phyloP scores from a whole-genome alignment of 2,797 vertebrate species.

The Lutjanus campechanus region DNA sequence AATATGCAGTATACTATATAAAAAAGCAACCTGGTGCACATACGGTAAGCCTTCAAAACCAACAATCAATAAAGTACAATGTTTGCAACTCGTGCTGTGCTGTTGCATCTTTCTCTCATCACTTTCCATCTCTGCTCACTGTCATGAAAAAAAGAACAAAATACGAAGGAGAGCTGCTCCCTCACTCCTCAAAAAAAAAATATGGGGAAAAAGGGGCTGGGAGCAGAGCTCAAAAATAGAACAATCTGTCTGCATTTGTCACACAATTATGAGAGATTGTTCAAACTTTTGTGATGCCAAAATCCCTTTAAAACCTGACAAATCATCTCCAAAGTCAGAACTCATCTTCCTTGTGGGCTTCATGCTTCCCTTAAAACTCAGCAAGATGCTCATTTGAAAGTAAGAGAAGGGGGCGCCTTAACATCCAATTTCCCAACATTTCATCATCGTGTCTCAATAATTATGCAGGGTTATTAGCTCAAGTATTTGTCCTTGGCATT shows the following conservation, averaged over 20 bases:
- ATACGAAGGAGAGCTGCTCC: slow-evolving; percentile 44
- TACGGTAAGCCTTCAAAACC: slow-evolving; percentile 13
- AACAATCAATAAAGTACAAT: slow-evolving; percentile 47
- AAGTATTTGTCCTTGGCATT: slow-evolving; percentile 86
- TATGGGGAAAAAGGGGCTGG: not conserved
- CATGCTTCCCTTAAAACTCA: slow-evolving; percentile 62
- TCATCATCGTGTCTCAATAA: slow-evolving; percentile 83
- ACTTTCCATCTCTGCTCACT: slow-evolving; percentile 66
- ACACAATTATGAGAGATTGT: slow-evolving; percentile 65
- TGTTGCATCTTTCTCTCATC: slow-evolving; percentile 70
- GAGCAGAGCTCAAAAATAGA: slow-evolving; percentile 61
- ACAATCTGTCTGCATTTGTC: slow-evolving; percentile 70
- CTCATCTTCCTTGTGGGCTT: slow-evolving; percentile 52
- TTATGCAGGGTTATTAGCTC: slow-evolving; percentile 85
- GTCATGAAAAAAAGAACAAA: slow-evolving; percentile 57
- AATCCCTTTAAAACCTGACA: slow-evolving; percentile 72
- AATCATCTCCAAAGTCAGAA: slow-evolving; percentile 58
- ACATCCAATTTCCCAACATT: slow-evolving; percentile 83
- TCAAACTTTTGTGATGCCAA: slow-evolving; percentile 55
- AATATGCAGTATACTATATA: slow-evolving; percentile 6
- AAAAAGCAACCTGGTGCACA: slow-evolving; percentile 20
- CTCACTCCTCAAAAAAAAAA: slow-evolving; percentile 37
- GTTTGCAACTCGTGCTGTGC: slow-evolving; percentile 45
- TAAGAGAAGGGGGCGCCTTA: slow-evolving; percentile 61
- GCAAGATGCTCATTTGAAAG: slow-evolving; percentile 71